Conservation (phyloP, 2,113 vertebrate species). For the Deroptyus accipitrinus region DNA sequence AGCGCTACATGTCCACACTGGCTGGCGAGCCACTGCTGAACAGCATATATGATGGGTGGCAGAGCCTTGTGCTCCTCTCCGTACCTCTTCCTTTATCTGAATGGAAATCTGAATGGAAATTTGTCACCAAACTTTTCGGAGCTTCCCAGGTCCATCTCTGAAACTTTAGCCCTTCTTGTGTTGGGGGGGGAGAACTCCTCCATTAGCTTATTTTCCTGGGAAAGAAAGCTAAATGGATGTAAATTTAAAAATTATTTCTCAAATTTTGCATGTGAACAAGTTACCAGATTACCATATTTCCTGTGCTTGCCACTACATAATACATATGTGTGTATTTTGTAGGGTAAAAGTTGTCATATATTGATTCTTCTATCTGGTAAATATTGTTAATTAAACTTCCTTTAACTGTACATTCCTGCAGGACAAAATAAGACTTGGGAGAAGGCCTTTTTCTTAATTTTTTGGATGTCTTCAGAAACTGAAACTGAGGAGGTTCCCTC, state of each 20-base stretch:
- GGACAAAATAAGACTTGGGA: neutral
- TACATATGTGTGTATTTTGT: neutral
- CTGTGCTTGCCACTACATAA: neutral
- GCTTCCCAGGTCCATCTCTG: neutral
- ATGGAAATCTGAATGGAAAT: neutral
- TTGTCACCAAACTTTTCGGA: neutral
- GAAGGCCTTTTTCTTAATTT: neutral
- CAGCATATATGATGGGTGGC: accelerated
- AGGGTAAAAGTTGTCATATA: neutral
- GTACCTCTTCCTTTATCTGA: neutral
- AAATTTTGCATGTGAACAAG: neutral
- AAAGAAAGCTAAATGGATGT: neutral
- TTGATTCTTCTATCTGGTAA: neutral
- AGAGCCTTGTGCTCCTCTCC: accelerated
- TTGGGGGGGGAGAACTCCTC: neutral
- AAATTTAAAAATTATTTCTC: neutral
- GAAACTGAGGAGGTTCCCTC: neutral
- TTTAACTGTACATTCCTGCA: neutral
- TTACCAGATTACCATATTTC: neutral
- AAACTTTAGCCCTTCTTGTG: neutral
- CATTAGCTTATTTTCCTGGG: neutral
- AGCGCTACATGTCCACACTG: accelerated
- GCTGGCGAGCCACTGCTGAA: neutral
- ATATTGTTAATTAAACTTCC: neutral
- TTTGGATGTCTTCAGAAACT: neutral